phyloP scores from a whole-genome alignment of 2,113 vertebrate species.

The Catharus fuscescens region DNA sequence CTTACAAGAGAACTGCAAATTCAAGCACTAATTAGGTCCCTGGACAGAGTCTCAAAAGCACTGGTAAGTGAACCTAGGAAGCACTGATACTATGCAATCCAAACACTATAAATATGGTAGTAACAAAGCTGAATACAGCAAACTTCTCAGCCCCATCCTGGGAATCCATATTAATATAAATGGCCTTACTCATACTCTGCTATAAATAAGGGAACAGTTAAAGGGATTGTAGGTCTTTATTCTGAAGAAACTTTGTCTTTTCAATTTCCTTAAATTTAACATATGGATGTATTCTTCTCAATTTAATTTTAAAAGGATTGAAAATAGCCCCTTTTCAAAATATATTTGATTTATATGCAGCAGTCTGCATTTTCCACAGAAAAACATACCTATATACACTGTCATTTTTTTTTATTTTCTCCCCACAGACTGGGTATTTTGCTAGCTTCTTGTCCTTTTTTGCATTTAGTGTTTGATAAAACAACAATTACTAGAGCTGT shows the following conservation, averaged over 20 bases:
- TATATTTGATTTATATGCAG: not conserved
- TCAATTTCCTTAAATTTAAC: not conserved
- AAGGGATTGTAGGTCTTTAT: not conserved
- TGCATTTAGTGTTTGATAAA: not conserved
- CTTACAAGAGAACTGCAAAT: slow-evolving; percentile 51
- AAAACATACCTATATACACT: not conserved
- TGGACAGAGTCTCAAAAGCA: slow-evolving; percentile 32
- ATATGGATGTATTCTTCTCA: not conserved
- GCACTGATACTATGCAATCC: slow-evolving; percentile 26
- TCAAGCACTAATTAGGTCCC: slow-evolving; percentile 61
- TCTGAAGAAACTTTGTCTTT: not conserved
- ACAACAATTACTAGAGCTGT: not conserved
- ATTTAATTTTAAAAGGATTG: not conserved
- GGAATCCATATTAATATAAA: not conserved
- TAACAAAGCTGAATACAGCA: slow-evolving; percentile 34
- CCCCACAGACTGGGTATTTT: not conserved
- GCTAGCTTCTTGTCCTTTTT: not conserved
- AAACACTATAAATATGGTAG: slow-evolving; percentile 25
- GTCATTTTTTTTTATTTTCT: not conserved
- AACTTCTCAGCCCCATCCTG: not conserved
- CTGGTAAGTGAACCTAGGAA: slow-evolving; percentile 17
- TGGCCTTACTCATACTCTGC: not conserved
- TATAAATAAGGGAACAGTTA: not conserved
- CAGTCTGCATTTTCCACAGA: not conserved
- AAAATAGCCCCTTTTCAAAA: not conserved